Conservation (phyloP, 2,113 vertebrate species). For the Felis chaus region DNA sequence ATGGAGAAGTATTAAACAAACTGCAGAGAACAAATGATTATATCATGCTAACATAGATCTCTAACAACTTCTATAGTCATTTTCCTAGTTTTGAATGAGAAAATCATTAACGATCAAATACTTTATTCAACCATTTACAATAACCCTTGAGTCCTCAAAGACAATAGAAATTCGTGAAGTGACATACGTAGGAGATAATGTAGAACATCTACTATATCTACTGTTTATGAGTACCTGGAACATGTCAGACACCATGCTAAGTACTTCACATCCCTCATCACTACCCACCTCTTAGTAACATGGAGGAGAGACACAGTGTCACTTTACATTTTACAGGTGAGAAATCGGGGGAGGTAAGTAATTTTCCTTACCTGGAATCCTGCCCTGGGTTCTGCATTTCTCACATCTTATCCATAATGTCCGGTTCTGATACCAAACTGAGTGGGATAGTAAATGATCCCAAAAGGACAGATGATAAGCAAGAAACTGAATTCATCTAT, state of each 20-base stretch:
- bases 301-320: neutral
- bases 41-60: neutral
- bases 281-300: neutral
- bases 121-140: conserved; percentile 32
- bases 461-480: neutral
- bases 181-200: neutral
- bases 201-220: neutral
- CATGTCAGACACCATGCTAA: neutral
- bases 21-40: neutral
- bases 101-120: conserved; percentile 35
- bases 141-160: neutral
- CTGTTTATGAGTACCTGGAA: neutral
- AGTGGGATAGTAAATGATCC: neutral
- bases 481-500: conserved; percentile 7
- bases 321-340: neutral
- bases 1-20: neutral
- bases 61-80: neutral
- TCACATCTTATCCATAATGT: neutral
- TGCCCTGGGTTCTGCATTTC: neutral
- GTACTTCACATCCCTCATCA: neutral
- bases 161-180: conserved; percentile 18
- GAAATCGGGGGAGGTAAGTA: neutral
- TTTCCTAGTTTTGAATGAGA: conserved; percentile 42
- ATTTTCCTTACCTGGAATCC: neutral
- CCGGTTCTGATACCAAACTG: neutral